Evolutionary conservation across 2,113 vertebrate species (phyloP).

Genomic region (Corythornis madagascariensis): DNA sequence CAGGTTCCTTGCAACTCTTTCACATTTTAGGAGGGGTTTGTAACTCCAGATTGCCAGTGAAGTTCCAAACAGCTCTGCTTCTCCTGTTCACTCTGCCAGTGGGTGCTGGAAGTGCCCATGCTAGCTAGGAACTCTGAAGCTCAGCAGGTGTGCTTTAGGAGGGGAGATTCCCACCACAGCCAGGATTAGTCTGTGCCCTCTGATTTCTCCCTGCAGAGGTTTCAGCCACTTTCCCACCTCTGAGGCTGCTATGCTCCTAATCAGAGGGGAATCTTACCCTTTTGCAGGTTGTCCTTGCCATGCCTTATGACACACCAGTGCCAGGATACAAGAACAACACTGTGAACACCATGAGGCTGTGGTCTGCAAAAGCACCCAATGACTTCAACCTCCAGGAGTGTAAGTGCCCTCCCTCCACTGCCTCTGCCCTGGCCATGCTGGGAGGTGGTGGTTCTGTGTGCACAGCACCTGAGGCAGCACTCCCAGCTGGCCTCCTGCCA

Average conservation of each 20-base stretch:
- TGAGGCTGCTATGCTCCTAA: background rate
- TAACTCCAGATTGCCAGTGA: background rate
- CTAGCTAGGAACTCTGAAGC: background rate
- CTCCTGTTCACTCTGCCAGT: background rate
- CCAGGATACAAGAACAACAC: slow-evolving; percentile 91
- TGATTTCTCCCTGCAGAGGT: background rate
- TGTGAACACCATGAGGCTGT: slow-evolving; percentile 90
- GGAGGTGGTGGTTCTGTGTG: background rate
- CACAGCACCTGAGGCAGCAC: background rate
- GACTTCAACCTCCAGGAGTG: slow-evolving; percentile 90
- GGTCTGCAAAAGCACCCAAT: slow-evolving; percentile 89
- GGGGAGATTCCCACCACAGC: background rate
- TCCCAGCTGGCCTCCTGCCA: background rate
- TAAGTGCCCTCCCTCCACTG: slow-evolving; percentile 49
- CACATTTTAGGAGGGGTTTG: background rate
- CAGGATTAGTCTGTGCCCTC: background rate
- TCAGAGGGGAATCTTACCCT: background rate
- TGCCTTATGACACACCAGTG: slow-evolving; percentile 88
- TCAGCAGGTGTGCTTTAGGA: background rate
- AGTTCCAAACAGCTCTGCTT: background rate
- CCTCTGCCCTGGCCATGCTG: background rate
- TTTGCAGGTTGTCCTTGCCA: slow-evolving; percentile 84
- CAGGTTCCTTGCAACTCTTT: background rate
- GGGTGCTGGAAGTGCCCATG: background rate
- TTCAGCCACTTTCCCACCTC: background rate